phyloP scores from a whole-genome alignment of 2,888 invertebrate species.

The Cheilosia urbana region DNA sequence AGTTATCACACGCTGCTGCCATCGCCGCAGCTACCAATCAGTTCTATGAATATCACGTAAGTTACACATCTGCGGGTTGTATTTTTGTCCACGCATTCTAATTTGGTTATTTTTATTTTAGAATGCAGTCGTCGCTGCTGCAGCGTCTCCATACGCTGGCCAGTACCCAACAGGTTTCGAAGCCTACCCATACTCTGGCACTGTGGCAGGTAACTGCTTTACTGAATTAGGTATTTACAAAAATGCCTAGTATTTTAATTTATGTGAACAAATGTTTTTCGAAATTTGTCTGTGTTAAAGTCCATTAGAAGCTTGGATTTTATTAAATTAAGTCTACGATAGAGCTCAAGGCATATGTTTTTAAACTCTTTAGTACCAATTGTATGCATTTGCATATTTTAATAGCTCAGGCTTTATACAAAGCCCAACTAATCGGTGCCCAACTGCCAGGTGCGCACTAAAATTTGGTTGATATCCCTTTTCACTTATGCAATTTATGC shows the following conservation, averaged over 20 bases:
- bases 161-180: slow-evolving; percentile 70
- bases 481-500: too few species aligned
- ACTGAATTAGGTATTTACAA: slow-evolving; percentile 55
- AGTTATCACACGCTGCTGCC: slow-evolving; percentile 90
- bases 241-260: slow-evolving; percentile 11
- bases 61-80: not conserved
- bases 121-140: slow-evolving; percentile 71
- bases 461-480: too few species aligned
- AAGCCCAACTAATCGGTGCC: too few species aligned
- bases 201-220: slow-evolving; percentile 72
- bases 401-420: too few species aligned
- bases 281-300: not conserved
- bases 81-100: not conserved
- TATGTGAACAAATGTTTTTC: not conserved
- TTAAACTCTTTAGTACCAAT: too few species aligned
- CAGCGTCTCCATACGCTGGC: slow-evolving; percentile 64
- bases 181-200: slow-evolving; percentile 68
- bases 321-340: not conserved
- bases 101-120: slow-evolving; percentile 19
- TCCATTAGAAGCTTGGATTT: not conserved
- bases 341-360: too few species aligned
- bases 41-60: slow-evolving; percentile 90
- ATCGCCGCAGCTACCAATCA: slow-evolving; percentile 91
- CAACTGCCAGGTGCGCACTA: too few species aligned
- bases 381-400: too few species aligned